These are phyloP conservation scores for Drosophila meridionalis DNA, from an alignment of 2,888 invertebrate genomes.

Conservation along the genomic window DNA sequence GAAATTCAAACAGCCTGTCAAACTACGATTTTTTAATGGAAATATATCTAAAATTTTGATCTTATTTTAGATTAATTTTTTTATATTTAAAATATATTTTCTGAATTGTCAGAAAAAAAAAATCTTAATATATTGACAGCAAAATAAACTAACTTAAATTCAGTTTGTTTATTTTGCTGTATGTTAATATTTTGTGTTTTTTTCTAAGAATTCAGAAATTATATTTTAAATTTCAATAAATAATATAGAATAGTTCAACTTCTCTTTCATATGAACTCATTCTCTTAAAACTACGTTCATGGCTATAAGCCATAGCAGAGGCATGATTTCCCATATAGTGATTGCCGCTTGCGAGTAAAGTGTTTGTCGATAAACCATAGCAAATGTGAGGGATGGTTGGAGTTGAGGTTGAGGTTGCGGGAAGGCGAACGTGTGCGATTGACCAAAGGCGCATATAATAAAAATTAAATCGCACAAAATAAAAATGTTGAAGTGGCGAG, in stretches of 20 bases:
- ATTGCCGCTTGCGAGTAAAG: conserved; percentile 55
- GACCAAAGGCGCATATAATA: conserved; percentile 76
- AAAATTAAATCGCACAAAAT: conserved; percentile 79
- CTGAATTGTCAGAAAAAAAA: too few relatives aligned
- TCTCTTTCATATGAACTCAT: neutral
- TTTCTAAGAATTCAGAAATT: too few relatives aligned
- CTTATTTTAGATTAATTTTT: too few relatives aligned
- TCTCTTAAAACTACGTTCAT: conserved; percentile 22
- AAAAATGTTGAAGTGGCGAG: conserved; percentile 67
- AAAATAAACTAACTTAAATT: too few relatives aligned
- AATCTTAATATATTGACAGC: too few relatives aligned
- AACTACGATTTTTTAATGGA: too few relatives aligned
- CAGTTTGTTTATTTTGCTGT: too few relatives aligned
- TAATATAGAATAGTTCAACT: neutral
- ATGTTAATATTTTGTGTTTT: too few relatives aligned
- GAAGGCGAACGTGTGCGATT: conserved; percentile 67
- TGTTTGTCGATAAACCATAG: conserved; percentile 75
- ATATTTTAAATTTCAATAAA: neutral
- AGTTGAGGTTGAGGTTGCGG: conserved; percentile 18
- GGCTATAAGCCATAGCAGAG: conserved; percentile 22
- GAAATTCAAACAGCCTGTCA: too few relatives aligned
- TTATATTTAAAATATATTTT: too few relatives aligned
- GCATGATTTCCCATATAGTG: conserved; percentile 33
- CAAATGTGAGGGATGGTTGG: conserved; percentile 59
- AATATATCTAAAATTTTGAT: too few relatives aligned